Evolutionary conservation across 2,113 vertebrate species (phyloP).

Genomic region (Pteropus alecto): DNA sequence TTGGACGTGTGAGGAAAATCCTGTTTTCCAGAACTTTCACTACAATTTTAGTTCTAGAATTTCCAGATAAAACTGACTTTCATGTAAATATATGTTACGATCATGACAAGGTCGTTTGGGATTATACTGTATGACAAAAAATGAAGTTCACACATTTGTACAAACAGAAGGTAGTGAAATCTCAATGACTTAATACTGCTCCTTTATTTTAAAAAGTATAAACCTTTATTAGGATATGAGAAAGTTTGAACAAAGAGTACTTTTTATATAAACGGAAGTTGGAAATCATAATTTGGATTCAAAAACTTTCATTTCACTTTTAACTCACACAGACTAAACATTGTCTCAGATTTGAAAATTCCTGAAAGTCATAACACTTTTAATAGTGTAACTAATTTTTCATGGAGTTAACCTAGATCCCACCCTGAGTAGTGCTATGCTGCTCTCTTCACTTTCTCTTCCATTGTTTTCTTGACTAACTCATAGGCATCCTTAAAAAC

Average conservation of each 20-base stretch:
- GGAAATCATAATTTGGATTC: neutral
- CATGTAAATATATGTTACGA: neutral
- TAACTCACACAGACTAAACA: neutral
- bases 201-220: slow-evolving; percentile 4
- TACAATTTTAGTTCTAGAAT: slow-evolving; percentile 14
- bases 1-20: neutral
- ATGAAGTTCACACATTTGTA: neutral
- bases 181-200: neutral
- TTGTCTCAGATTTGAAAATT: slow-evolving; percentile 13
- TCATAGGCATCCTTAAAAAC: neutral
- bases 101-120: neutral
- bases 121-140: neutral
- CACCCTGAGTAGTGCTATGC: neutral
- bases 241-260: neutral
- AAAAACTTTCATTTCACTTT: neutral
- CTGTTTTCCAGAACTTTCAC: neutral
- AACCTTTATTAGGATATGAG: neutral
- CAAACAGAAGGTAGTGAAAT: neutral
- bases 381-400: neutral
- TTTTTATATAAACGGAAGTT: slow-evolving; percentile 26
- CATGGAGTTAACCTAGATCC: neutral
- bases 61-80: neutral
- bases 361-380: neutral
- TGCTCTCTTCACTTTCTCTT: neutral
- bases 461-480: neutral